A percentile compares a stretch with the other conserved stretches of the same genome.
phyloP scores from a whole-genome alignment of 2,888 invertebrate species.

The Cepaea hortensis region DNA sequence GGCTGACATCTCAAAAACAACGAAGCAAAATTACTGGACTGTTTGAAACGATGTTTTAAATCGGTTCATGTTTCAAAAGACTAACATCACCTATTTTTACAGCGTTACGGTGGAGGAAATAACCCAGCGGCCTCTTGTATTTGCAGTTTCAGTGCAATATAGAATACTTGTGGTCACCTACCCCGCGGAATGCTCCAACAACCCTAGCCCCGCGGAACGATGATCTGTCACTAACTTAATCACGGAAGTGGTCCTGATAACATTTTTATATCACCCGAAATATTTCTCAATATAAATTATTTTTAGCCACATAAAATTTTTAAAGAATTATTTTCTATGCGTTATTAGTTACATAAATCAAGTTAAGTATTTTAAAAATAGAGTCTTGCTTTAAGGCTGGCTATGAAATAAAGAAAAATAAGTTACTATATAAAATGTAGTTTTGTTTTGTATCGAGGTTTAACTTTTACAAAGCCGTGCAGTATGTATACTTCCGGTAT shows the following conservation, averaged over 20 bases:
- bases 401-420: neutral
- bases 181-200: neutral
- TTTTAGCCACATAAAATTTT: neutral
- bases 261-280: conserved; percentile 2
- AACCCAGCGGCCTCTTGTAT: too few species aligned
- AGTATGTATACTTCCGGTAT: conserved; percentile 29
- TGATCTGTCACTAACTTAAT: conserved; percentile 46
- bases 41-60: too few species aligned
- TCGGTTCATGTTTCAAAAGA: too few species aligned
- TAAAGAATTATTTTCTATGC: too few species aligned
- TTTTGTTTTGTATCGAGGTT: conserved; percentile 3
- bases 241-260: conserved; percentile 37
- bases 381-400: neutral
- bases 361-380: neutral
- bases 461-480: neutral
- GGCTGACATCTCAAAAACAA: too few species aligned
- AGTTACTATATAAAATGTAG: too few species aligned
- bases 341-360: neutral
- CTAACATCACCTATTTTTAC: too few species aligned
- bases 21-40: too few species aligned
- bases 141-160: too few species aligned
- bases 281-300: neutral
- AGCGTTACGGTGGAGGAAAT: too few species aligned
- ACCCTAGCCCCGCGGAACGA: conserved; percentile 21
- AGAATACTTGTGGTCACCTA: too few species aligned